Conservation (phyloP, 2,797 vertebrate species). For the Molossus alvarezi region DNA sequence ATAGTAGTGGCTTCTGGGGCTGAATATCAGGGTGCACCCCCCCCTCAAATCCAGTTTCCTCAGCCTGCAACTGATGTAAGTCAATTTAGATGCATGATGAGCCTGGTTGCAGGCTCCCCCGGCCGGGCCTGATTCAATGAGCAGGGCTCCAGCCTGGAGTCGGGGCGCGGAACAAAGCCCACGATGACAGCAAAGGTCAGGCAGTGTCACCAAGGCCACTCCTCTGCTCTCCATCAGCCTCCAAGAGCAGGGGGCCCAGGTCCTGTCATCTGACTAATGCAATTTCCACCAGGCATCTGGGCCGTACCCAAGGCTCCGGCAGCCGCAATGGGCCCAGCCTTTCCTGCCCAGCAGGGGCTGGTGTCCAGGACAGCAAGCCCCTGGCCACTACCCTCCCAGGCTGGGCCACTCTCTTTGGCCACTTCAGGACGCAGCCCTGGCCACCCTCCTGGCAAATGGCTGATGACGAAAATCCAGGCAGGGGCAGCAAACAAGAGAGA, state of each 20-base stretch:
- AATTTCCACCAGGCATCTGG: slow-evolving; percentile 90
- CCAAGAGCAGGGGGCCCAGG: slow-evolving; percentile 83
- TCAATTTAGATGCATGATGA: slow-evolving; percentile 77
- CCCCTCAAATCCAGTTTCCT: slow-evolving; percentile 47
- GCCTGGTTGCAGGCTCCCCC: slow-evolving; percentile 69
- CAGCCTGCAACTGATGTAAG: slow-evolving; percentile 65
- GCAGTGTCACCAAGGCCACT: slow-evolving; percentile 85
- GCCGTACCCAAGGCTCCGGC: slow-evolving; percentile 84
- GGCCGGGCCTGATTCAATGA: slow-evolving; percentile 90
- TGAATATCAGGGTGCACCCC: not conserved
- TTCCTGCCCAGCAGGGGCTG: slow-evolving; percentile 78
- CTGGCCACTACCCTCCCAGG: not conserved
- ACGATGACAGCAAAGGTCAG: slow-evolving; percentile 88
- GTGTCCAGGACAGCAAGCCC: slow-evolving; percentile 80
- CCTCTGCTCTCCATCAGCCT: slow-evolving; percentile 90
- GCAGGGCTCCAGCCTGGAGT: slow-evolving; percentile 86
- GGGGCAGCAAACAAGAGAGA: not conserved
- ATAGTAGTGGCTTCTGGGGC: not conserved
- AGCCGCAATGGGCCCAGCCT: slow-evolving; percentile 83
- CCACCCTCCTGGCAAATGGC: not conserved
- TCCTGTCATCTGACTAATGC: slow-evolving; percentile 89
- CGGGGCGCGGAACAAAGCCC: slow-evolving; percentile 88
- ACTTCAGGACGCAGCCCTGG: not conserved
- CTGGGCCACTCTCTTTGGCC: not conserved
- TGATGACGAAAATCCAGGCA: not conserved